Base-by-base conservation (phyloP, 2,888 invertebrate genomes). In the Monopis laevigella region DNA sequence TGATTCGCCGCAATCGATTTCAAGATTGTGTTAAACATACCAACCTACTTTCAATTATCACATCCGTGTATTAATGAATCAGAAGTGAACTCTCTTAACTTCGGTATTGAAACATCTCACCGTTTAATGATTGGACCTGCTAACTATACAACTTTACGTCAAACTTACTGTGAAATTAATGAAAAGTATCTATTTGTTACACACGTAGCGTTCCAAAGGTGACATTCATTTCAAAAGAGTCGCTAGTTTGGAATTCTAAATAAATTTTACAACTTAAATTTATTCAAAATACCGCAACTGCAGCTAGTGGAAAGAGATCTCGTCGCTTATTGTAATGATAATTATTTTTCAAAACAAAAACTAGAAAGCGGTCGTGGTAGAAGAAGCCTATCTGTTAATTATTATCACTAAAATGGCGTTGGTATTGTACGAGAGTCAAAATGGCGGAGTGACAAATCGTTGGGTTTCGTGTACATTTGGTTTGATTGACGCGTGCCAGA, bases 401-500 rank as follows among this genome's bases (percentile, higher is more conserved):
- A 74, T 77, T 75, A 75, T 75, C 74, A 70, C 77, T 67, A 69
- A 75, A 74, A 75, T 74, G 74, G 75, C 68, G 60, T 64, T 61
- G 51, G 65, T 67, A 71, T 70, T 74, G 69, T 75, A 55, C 63
- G 71, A 66, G 60, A 64, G 56, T 62, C 65, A 64, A 72, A 67
- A 75, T 73, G 74, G 73, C 62, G 63, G 65, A 71, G 67, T 74
- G 77, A 78, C 77, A 75, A 77, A 78, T 75, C 69, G 68, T 58
- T 64, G 61, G 14, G 65, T 67, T 68, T 69, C 70, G 55, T 67
- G 59, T 63, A 61, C 62, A 65, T 70, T 66, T 61, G 65, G 64
- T 73, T 70, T 80, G 77, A 80, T 78, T 80, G 80, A 80, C 78
- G 75, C 75, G 77, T 70, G 75, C 75, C 69, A 77, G 70, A 74